These are phyloP conservation scores for Heterodera schachtii DNA, from an alignment of 1,140 invertebrate species.

Conservation along the genomic window DNA sequence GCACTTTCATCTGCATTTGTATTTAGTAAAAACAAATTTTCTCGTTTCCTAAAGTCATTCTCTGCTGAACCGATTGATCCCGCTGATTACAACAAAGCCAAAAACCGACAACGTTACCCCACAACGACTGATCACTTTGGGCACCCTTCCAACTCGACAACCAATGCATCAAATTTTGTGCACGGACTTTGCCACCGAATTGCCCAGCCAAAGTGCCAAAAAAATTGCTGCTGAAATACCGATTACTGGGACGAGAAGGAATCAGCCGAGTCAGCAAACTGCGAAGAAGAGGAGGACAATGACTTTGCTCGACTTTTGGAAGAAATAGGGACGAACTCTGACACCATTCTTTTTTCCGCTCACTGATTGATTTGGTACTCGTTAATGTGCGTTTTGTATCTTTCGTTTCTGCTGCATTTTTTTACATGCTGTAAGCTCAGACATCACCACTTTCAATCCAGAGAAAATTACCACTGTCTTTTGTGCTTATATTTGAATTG, in stretches of 20 bases:
- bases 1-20: not conserved
- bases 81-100: not conserved
- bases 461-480: too few relatives aligned
- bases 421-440: too few relatives aligned
- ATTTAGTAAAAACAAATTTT: not conserved
- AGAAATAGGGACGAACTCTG: not conserved
- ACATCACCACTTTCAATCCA: too few relatives aligned
- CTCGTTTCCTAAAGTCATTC: not conserved
- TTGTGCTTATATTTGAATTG: too few relatives aligned
- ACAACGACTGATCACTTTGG: not conserved
- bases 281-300: not conserved
- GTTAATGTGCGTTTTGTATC: too few relatives aligned
- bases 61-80: not conserved
- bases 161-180: not conserved
- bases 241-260: not conserved
- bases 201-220: not conserved
- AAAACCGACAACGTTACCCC: not conserved
- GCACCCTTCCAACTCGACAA: not conserved
- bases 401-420: too few relatives aligned
- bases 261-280: not conserved
- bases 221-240: not conserved
- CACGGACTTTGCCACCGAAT: not conserved
- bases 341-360: too few relatives aligned
- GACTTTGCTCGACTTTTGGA: constrained; percentile 9
- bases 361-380: too few relatives aligned